A percentile compares a stretch with the other conserved stretches of the same genome.
Conservation (phyloP, 2,797 vertebrate genomes). For the Phrynocephalus vlangalii region DNA sequence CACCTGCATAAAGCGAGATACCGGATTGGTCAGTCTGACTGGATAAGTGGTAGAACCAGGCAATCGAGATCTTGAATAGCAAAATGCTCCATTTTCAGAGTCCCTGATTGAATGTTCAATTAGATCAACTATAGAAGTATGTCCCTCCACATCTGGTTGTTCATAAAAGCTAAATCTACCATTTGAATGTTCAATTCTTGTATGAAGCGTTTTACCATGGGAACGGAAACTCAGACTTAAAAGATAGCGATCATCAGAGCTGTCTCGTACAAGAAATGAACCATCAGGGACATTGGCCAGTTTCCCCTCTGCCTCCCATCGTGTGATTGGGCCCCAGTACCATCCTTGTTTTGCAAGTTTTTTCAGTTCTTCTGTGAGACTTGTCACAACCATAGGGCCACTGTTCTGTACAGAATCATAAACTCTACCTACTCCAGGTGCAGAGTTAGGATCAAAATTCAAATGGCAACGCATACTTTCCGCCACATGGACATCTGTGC, state of each 20-base stretch:
- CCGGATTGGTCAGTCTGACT: constrained; percentile 95
- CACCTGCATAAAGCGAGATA: constrained; percentile 99
- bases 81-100: constrained; percentile 98
- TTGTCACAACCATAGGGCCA: constrained; percentile 95
- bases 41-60: constrained; percentile 98
- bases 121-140: constrained; percentile 96
- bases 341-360: constrained; percentile 97
- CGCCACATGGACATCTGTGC: constrained; percentile 87
- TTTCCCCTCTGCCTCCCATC: constrained; percentile 98
- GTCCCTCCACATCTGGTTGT: constrained; percentile 97
- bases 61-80: constrained; percentile 95
- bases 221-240: constrained; percentile 98
- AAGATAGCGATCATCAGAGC: constrained; percentile 97
- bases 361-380: constrained; percentile 97
- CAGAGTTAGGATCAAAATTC: constrained; percentile 95
- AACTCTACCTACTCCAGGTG: constrained; percentile 93
- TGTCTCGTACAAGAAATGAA: constrained; percentile 96
- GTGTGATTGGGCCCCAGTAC: constrained; percentile 99
- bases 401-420: constrained; percentile 96
- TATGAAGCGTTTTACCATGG: constrained; percentile 97
- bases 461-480: constrained; percentile 95
- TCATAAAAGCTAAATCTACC: constrained; percentile 99
- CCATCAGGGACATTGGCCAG: constrained; percentile 92
- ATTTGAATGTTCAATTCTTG: constrained; percentile 97
- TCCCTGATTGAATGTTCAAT: constrained; percentile 98